These are phyloP conservation scores for Cantharis rustica DNA, from an alignment of 2,888 invertebrate genomes.

Conservation along the genomic window DNA sequence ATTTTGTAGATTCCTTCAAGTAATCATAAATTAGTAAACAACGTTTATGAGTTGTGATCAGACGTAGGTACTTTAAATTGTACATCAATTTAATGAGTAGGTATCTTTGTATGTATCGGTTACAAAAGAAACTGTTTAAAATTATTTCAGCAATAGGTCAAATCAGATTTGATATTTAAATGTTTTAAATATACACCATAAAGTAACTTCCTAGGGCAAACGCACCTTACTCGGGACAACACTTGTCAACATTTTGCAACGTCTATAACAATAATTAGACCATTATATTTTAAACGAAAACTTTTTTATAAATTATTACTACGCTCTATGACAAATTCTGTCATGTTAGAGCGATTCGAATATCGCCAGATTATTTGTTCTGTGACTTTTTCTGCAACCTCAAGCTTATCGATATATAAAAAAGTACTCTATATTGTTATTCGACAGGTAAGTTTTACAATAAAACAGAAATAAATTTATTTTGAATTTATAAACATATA, in stretches of 20 bases:
- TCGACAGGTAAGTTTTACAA: no score
- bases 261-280: background rate
- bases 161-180: background rate
- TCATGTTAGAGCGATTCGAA: no score
- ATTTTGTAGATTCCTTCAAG: background rate
- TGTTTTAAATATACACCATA: background rate
- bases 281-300: background rate
- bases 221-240: background rate
- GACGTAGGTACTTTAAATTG: background rate
- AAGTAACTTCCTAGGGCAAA: background rate
- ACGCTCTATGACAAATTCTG: no score
- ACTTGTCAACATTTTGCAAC: background rate
- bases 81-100: background rate
- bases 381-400: no score
- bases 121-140: background rate
- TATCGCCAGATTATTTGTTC: no score
- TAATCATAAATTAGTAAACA: background rate
- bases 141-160: background rate
- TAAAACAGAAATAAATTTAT: no score
- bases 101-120: background rate
- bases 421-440: no score
- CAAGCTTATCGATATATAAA: no score
- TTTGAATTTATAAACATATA: no score
- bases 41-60: background rate
- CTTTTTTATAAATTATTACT: no score